Evolutionary conservation across 1,140 invertebrate genomes (phyloP), one percentile per base, ranked within the genome.

Genomic region (Anastrepha obliqua): DNA sequence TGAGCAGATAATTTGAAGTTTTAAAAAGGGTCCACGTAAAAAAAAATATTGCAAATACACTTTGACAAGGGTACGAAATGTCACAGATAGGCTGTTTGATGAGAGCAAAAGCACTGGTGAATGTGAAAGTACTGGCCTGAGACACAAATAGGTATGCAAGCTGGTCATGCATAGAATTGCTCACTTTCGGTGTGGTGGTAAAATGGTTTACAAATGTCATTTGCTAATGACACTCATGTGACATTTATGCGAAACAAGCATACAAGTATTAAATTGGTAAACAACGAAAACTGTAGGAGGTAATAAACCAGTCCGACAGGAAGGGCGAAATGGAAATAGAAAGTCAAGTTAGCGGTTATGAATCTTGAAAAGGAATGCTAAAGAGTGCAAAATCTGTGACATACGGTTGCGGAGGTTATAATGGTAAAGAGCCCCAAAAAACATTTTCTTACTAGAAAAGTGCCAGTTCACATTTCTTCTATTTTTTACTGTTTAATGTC

Each of bases 171-270:
- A 17, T 58, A 59, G 58, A 85, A 59, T 20, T 59, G 47, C 58
- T 20, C 58, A 13, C 29, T 55, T 58, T 55, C 9, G 13, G 8
- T n/a, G 81, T 58, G 47, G 47, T 29, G 67, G 15, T 20, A 42
- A 86, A 86, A 86, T 62, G 58, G 85, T 42, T 86, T 59, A 39
- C 59, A 64, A 86, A 86, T 62, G 20, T 64, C 85, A 47, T 62
- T 86, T 86, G 85, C 55, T 55, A 70, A 65, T 87, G 86, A 87
- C 86, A 81, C 89, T 89, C 88, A 90, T 90, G 89, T 89, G 89
- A 89, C 89, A 87, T 88, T 55, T 86, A 88, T 55, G 58, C 81
- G 86, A 74, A 47, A 47, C 13, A 17, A 42, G 13, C 67, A 74
- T 44, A 74, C 67, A 74, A 74, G 13, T 44, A 15, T 44, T 11